These are phyloP conservation scores for Trissolcus basalis DNA, from an alignment of 1,140 invertebrate genomes.

Conservation along the genomic window DNA sequence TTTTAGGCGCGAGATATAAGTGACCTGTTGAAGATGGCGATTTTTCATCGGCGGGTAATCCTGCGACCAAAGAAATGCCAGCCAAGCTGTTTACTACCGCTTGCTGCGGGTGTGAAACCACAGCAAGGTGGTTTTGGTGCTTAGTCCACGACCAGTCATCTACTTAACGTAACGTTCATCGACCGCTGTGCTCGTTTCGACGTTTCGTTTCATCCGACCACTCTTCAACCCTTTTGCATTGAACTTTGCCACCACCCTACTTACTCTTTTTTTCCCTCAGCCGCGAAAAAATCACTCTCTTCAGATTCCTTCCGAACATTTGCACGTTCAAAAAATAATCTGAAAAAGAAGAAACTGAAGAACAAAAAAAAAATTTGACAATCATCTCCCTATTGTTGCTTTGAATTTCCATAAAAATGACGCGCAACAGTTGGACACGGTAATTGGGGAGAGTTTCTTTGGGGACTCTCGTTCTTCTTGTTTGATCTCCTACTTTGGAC, in stretches of 20 bases:
- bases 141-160: slow-evolving; percentile 73
- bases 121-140: slow-evolving; percentile 74
- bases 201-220: slow-evolving; percentile 67
- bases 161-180: slow-evolving; percentile 74
- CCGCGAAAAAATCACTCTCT: too few relatives aligned
- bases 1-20: slow-evolving; percentile 3
- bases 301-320: too few relatives aligned
- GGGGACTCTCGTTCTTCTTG: not conserved
- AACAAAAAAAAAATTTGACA: slow-evolving; percentile 17
- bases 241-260: slow-evolving; percentile 28
- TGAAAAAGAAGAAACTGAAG: too few relatives aligned
- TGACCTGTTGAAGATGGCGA: slow-evolving; percentile 26
- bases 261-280: slow-evolving; percentile 20
- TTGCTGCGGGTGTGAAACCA: slow-evolving; percentile 75
- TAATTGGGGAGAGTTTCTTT: slow-evolving; percentile 16
- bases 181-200: slow-evolving; percentile 71
- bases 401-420: slow-evolving; percentile 39
- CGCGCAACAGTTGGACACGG: slow-evolving; percentile 31
- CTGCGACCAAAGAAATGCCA: slow-evolving; percentile 64
- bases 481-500: slow-evolving; percentile 14
- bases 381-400: too few relatives aligned
- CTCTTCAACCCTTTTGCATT: slow-evolving; percentile 39
- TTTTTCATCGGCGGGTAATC: slow-evolving; percentile 57
- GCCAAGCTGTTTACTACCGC: slow-evolving; percentile 66
- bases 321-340: too few relatives aligned